phyloP scores from a whole-genome alignment of 2,888 invertebrate species.

The Adineta ricciae region DNA sequence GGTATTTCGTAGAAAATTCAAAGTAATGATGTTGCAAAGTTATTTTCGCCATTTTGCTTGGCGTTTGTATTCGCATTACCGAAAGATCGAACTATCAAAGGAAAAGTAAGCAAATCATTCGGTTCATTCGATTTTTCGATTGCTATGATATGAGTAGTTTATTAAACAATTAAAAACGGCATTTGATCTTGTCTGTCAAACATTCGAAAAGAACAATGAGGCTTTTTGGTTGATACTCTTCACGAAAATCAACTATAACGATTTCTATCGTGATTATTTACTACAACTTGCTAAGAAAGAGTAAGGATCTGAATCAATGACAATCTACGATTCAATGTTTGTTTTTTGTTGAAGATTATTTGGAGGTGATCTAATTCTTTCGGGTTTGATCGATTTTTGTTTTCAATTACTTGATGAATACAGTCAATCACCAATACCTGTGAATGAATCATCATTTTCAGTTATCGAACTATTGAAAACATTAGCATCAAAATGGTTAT shows the following conservation, averaged over 20 bases:
- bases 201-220: conserved; percentile 10
- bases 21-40: neutral
- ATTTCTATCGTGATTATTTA: neutral
- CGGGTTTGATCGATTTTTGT: conserved; percentile 6
- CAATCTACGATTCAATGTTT: neutral
- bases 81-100: conserved; percentile 2
- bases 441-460: neutral
- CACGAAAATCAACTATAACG: neutral
- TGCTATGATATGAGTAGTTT: no score
- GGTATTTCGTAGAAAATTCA: neutral
- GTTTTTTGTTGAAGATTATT: neutral
- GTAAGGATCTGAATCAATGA: neutral
- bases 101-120: neutral
- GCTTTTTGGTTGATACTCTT: neutral
- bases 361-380: neutral
- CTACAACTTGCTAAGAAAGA: neutral
- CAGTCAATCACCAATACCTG: neutral
- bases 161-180: neutral
- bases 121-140: no score
- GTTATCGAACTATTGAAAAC: conserved; percentile 6
- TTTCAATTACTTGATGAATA: conserved; percentile 15
- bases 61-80: neutral
- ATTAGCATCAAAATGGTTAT: neutral
- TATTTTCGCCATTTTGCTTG: conserved; percentile 14
- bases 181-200: conserved; percentile 11